Evolutionary conservation across 2,797 vertebrate species (phyloP), one percentile per base, ranked within the genome.

Genomic region (Dryobates pubescens): DNA sequence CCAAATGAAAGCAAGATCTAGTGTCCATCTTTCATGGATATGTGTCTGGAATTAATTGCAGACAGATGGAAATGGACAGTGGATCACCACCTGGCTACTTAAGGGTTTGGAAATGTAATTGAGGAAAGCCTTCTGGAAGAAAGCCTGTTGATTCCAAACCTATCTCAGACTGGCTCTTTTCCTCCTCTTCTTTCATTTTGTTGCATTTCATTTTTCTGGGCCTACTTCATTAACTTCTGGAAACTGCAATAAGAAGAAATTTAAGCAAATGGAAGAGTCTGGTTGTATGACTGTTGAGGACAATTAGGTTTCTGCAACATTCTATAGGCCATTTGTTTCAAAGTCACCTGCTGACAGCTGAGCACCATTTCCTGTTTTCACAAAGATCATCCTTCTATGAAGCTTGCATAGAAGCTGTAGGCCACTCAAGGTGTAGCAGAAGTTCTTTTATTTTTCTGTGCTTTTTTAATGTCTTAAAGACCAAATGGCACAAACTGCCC

Each of bases 41-140:
- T 65, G 16, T 3, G 3, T 65, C 68, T 94, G 90, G 47, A 88
- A 69, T 75, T 34, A 53, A 47, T 67, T 82, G 24, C 20, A 56
- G 59, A 58, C 65, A 85, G 64, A 27, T 75, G 59, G 56, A 87
- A 53, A 49, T 10, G 18, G 20, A 18, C 1, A 0, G 47, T 36
- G 30, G 82, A 38, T 84, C 23, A 13, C 17, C 17, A 27, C 17
- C 18, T 64, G 49, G 18, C 17, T 47, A 17, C 51, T 82, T 56
- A 41, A 51, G 47, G 32, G 16, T 73, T 78, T 83, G 47, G 71
- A 79, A 45, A 41, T 54, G 47, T 67, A 47, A 57, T 88, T 83
- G 45, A 47, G 67, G 56, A 91, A 81, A 45, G 43, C n/a, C 15
- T 34, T 82, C 53, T 83, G 63, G 76, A 83, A 63, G 23, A 90